Base-by-base conservation (phyloP, 2,888 invertebrate species). In the Chrysodeixis includens region DNA sequence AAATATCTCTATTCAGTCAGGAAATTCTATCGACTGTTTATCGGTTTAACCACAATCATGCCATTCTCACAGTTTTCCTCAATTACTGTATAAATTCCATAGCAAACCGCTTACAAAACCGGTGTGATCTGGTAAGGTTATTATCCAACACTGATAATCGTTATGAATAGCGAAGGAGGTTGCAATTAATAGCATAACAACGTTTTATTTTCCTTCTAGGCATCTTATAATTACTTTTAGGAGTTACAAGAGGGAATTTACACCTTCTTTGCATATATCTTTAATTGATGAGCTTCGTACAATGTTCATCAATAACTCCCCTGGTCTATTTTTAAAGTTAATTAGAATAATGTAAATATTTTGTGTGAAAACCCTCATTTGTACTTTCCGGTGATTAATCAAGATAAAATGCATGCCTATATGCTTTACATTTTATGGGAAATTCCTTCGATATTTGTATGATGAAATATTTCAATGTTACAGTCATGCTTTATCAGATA, bases 331-430 rank as follows among this genome's bases (percentile, higher is more conserved):
- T 49, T 35, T 62, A 76, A 62, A 59, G 46, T 4, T 10, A 30
- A 30, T 54, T 54, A 53, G 1, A 16, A 30, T 16, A 32, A 56
- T 32, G 18, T 46, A 60, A 76, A 76, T 65, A 63, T 74, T 74
- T 74, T 71, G 54, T 46, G 40, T 18, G 56, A 60, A 74, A 74
- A 60, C 18, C n/a, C 65, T 46, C 60, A 55, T 71, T 20, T 16
- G 53, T 30, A 53, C 30, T 40, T 14, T 18, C 56, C 35, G 52
- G 71, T 30, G 55, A 75, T 70, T 30, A 35, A 26, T 73, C 62
- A 75, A 56, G 73, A 70, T 73, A 65, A 56, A 1, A 0, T 14
- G 26, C 61, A 32, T 32, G 16, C 22, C 61, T 56, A 74, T 65
- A 40, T 60, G 10, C 7, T 14, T 69, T n/a, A n/a, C n/a, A n/a